Conservation (phyloP, 2,113 vertebrate genomes). For the Crotophaga sulcirostris region DNA sequence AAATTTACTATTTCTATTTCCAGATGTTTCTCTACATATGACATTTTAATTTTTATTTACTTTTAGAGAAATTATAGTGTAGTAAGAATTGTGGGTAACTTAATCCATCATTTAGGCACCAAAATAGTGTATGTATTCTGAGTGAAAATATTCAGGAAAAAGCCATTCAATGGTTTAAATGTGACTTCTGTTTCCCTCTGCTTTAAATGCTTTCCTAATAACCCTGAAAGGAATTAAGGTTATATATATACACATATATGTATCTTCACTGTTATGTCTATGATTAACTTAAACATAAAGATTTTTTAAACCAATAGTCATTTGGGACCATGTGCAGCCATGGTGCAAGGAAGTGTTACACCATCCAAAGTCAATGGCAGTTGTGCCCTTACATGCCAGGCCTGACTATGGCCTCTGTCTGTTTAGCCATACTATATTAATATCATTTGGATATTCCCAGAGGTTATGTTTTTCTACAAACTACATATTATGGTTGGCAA, state of each 20-base stretch:
- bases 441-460: conserved; percentile 47
- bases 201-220: not conserved
- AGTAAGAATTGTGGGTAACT: not conserved
- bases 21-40: not conserved
- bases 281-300: not conserved
- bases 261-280: not conserved
- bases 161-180: not conserved
- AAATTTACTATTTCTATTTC: not conserved
- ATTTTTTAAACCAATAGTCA: not conserved
- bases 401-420: not conserved
- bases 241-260: not conserved
- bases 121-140: not conserved
- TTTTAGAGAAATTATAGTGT: not conserved
- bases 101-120: not conserved
- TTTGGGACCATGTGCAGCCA: not conserved
- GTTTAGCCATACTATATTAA: conserved; percentile 22
- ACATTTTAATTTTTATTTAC: not conserved
- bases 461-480: conserved; percentile 14
- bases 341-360: not conserved
- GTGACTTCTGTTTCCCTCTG: not conserved
- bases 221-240: not conserved
- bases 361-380: not conserved
- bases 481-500: not conserved
- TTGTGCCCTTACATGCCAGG: not conserved
- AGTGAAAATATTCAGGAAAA: not conserved